Evolutionary conservation across 2,113 vertebrate species (phyloP).

Genomic region (Barbus barbus): DNA sequence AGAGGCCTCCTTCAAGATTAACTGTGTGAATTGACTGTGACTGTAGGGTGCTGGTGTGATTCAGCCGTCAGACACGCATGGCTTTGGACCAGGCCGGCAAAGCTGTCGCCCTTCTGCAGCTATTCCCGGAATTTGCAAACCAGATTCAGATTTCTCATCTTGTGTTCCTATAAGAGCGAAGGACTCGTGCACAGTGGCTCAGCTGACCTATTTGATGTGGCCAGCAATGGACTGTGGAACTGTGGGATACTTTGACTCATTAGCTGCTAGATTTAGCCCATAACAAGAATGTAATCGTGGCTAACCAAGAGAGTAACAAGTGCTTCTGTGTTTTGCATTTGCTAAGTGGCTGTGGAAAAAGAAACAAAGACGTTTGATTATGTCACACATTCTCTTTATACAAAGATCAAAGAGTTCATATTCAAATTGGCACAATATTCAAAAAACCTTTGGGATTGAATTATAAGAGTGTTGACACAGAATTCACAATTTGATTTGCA

Average conservation of each 20-base stretch:
- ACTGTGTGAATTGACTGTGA: conserved; percentile 18
- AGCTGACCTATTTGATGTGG: conserved; percentile 10
- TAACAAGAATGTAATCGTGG: not conserved
- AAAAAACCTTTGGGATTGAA: not conserved
- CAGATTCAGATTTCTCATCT: conserved; percentile 28
- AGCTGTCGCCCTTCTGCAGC: conserved; percentile 17
- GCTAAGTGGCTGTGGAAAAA: not conserved
- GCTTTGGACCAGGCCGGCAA: conserved; percentile 1
- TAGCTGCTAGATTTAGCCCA: not conserved
- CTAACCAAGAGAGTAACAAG: not conserved
- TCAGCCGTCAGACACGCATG: conserved; percentile 30
- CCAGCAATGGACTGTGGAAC: not conserved
- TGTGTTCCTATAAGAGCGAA: conserved; percentile 5
- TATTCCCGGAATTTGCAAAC: conserved; percentile 46
- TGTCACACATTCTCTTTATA: not conserved
- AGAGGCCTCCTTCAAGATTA: conserved; percentile 2
- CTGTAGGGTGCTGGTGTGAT: conserved; percentile 9
- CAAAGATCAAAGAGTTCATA: not conserved
- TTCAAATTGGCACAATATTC: not conserved
- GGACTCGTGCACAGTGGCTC: not conserved
- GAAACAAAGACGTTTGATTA: not conserved
- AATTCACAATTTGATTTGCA: not conserved
- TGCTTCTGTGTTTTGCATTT: not conserved
- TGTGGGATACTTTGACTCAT: not conserved
- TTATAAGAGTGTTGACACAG: not conserved